These are phyloP conservation scores for Willowsia nigromaculata DNA, from an alignment of 2,888 invertebrate genomes.

Conservation along the genomic window DNA sequence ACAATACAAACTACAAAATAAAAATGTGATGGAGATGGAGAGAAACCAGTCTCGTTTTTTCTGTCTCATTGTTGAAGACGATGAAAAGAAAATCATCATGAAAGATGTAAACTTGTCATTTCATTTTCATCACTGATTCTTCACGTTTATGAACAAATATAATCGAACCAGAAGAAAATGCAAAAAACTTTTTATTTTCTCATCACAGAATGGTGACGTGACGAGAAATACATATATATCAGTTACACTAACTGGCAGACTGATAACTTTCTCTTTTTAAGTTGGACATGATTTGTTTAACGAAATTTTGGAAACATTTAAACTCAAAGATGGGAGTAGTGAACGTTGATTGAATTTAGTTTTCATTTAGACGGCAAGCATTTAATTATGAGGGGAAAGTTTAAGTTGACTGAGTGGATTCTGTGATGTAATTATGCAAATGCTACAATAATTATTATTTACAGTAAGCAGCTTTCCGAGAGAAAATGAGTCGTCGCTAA, in stretches of 20 bases:
- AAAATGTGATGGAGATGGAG: neutral
- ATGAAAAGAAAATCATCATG: neutral
- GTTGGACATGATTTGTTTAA: neutral
- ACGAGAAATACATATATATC: too few species aligned
- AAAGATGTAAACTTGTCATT: neutral
- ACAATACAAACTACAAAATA: constrained; percentile 4
- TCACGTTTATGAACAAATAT: neutral
- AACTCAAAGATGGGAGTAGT: too few species aligned
- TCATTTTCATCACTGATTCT: neutral
- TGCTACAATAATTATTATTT: neutral
- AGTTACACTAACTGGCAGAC: neutral
- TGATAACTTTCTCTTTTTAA: neutral
- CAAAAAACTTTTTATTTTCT: too few species aligned
- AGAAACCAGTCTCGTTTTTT: neutral
- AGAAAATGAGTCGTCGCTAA: too few species aligned
- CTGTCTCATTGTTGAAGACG: neutral
- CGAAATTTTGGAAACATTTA: neutral
- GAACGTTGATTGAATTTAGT: too few species aligned
- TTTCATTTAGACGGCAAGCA: too few species aligned
- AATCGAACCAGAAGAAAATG: neutral
- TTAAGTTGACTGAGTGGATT: neutral
- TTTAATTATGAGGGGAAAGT: too few species aligned
- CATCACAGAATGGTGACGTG: too few species aligned
- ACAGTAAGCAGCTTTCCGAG: too few species aligned
- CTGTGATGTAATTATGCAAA: neutral